A percentile compares a stretch with the other conserved stretches of the same genome.
Evolutionary conservation across 2,113 vertebrate genomes (phyloP).

Genomic region (Ictalurus punctatus): DNA sequence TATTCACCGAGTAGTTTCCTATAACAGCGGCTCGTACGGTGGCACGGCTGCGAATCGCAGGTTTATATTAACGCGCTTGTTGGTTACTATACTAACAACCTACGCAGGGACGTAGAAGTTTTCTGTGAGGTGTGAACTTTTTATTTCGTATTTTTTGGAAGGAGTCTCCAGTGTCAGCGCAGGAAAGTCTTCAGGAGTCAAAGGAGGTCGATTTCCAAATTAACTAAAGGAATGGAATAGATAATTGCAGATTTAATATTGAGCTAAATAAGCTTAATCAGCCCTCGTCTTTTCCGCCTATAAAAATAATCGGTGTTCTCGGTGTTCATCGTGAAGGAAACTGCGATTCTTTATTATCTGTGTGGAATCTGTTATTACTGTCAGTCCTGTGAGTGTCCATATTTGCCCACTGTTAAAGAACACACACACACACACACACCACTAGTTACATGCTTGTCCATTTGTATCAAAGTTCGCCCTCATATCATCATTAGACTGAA

Average conservation of each 20-base stretch:
- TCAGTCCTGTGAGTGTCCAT: conserved; percentile 30
- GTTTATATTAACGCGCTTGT: background rate
- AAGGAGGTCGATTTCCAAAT: background rate
- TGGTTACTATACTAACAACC: background rate
- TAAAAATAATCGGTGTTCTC: conserved; percentile 25
- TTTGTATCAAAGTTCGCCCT: conserved; percentile 7
- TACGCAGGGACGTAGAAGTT: background rate
- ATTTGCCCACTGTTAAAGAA: conserved; percentile 21
- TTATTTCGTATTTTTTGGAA: background rate
- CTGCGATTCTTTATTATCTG: conserved; percentile 32
- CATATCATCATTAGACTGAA: conserved; percentile 18
- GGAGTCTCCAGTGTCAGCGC: background rate
- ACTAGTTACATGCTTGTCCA: conserved; percentile 31
- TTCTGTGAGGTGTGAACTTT: background rate
- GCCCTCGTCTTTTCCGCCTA: background rate
- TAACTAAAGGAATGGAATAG: background rate
- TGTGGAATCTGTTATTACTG: conserved; percentile 46
- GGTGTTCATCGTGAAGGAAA: conserved; percentile 40
- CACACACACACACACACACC: conserved; percentile 5
- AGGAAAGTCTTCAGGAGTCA: background rate
- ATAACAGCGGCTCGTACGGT: background rate
- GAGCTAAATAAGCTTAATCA: background rate
- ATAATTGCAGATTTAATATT: background rate
- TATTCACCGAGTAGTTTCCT: background rate
- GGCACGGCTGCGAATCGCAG: background rate